These are phyloP conservation scores for Anguilla japonica DNA, from an alignment of 2,113 vertebrate genomes.

Conservation along the genomic window DNA sequence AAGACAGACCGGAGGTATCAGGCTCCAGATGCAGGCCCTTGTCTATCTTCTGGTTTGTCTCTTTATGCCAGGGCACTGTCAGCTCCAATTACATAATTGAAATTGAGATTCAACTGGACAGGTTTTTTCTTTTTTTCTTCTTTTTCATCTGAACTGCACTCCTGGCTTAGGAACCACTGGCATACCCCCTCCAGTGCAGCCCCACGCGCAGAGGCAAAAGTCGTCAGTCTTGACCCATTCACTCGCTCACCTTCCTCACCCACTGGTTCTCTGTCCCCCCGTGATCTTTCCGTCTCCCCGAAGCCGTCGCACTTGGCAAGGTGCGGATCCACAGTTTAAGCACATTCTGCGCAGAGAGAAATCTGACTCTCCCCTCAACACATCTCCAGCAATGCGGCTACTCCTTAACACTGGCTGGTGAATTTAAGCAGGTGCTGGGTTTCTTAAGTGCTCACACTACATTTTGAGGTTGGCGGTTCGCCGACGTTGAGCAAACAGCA, in stretches of 20 bases:
- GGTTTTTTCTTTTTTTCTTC: background rate
- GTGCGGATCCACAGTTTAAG: background rate
- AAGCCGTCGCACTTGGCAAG: background rate
- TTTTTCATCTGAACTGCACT: slow-evolving; percentile 54
- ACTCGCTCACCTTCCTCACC: background rate
- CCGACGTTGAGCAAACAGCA: background rate
- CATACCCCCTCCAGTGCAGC: background rate
- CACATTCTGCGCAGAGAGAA: background rate
- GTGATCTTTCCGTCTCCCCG: background rate
- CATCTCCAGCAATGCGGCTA: background rate
- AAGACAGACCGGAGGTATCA: slow-evolving; percentile 42
- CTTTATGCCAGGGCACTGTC: slow-evolving; percentile 60
- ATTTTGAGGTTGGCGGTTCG: background rate
- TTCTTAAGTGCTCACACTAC: background rate
- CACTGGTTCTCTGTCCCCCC: too few relatives aligned
- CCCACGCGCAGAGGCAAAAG: too few relatives aligned
- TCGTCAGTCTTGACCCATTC: too few relatives aligned
- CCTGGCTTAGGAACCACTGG: slow-evolving; percentile 37
- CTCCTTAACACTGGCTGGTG: background rate
- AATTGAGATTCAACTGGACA: slow-evolving; percentile 71
- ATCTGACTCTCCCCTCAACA: background rate
- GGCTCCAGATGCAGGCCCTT: slow-evolving; percentile 35
- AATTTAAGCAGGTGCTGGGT: slow-evolving; percentile 2
- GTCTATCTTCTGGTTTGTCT: slow-evolving; percentile 37
- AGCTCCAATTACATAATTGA: slow-evolving; percentile 72